Base-by-base conservation (phyloP, 2,888 invertebrate species). In the Dynastes tityus region DNA sequence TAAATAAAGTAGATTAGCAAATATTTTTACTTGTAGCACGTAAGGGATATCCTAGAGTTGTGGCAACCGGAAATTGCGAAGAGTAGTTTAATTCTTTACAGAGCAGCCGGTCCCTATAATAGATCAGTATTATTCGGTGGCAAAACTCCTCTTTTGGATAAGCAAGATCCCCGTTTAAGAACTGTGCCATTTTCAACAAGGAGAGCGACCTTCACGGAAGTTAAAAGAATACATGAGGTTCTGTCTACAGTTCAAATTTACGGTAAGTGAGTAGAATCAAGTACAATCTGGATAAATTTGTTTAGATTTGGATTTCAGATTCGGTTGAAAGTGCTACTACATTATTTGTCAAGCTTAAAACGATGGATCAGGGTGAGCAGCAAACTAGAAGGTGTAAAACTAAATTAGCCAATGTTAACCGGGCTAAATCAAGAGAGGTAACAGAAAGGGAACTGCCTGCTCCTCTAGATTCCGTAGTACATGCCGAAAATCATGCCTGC, bases 101-200 rank as follows among this genome's bases (percentile, higher is more conserved):
- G 96, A 75, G 96, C 96, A 0, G 93, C 95, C 0, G 94, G 95
- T 0, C 92, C 94, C 0, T 87, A 90, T 61, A 95, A 95, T 87
- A 92, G 94, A 82, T 90, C 91, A 0, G 92, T 95, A 0, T 88
- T 97, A 64, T 96, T 96, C 85, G 91, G 92, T 11, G 95, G 96
- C 0, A 93, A 93, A 86, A 91, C 90, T 76, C 93, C 95, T 0
- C 91, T 94, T 0, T 87, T 97, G 13, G 90, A 91, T 80, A 91
- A 91, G 82, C 91, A 89, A 2, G 95, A 95, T 84, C 83, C 88
- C 1, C 89, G 94, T 79, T 87, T 95, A 8, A 88, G 94, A 82
- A 92, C 91, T 27, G 91, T 97, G 81, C 97, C 97, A 0, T 96
- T 97, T 88, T 93, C 95, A 0, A 96, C 97, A 0, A 90, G 94